Evolutionary conservation across 2,888 invertebrate species (phyloP).

Genomic region (Harmothoe impar): DNA sequence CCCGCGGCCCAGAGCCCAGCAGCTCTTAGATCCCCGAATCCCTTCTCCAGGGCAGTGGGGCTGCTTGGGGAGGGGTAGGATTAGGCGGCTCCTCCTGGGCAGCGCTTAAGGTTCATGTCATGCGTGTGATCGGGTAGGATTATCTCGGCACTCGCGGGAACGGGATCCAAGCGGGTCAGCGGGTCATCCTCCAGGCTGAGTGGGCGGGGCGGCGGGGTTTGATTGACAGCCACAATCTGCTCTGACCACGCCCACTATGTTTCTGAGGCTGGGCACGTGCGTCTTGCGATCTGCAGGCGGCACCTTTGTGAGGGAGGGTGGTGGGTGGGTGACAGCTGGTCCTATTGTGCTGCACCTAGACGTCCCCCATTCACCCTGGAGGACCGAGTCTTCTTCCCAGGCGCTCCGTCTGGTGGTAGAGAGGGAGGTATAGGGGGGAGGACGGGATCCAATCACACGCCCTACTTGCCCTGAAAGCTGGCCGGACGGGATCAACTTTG

Average conservation of each 20-base stretch:
- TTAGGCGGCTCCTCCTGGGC: background rate
- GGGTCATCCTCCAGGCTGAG: background rate
- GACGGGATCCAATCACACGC: too few relatives aligned
- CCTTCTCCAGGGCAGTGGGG: background rate
- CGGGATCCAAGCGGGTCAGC: background rate
- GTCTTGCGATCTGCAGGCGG: too few relatives aligned
- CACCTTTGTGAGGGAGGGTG: too few relatives aligned
- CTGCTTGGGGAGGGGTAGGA: background rate
- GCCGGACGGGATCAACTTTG: too few relatives aligned
- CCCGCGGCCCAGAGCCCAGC: background rate
- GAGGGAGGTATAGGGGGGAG: too few relatives aligned
- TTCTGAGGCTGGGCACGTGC: background rate
- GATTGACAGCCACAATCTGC: slow-evolving; percentile 22
- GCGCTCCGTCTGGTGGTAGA: too few relatives aligned
- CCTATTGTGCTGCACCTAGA: too few relatives aligned
- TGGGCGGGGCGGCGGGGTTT: background rate
- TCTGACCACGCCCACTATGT: background rate
- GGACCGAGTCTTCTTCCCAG: too few relatives aligned
- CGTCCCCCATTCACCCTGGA: too few relatives aligned
- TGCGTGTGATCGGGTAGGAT: slow-evolving; percentile 18
- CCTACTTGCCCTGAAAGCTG: too few relatives aligned
- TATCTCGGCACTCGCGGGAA: background rate
- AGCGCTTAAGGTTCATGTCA: slow-evolving; percentile 26
- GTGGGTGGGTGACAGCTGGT: too few relatives aligned
- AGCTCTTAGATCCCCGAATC: background rate